Percentiles rank a stretch among this genome's conserved stretches.
Conservation (phyloP, 2,113 vertebrate species). For the Picathartes gymnocephalus region DNA sequence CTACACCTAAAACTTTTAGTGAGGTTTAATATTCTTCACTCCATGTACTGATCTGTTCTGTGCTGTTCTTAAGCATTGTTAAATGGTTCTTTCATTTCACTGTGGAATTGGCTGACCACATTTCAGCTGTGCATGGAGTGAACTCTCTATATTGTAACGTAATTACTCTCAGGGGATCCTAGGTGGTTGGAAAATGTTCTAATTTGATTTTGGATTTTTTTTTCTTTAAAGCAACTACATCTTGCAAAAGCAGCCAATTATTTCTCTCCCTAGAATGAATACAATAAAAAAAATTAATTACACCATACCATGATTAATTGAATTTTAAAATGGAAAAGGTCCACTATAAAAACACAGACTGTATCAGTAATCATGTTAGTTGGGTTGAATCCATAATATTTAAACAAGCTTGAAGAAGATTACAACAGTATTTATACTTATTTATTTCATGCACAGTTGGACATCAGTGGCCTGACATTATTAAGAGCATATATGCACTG, state of each 20-base stretch:
- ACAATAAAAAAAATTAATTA: not conserved
- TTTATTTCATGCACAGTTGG: not conserved
- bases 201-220: not conserved
- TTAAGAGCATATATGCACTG: not conserved
- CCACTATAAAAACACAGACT: not conserved
- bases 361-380: not conserved
- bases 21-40: constrained; percentile 9
- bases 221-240: not conserved
- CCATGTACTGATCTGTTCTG: not conserved
- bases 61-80: not conserved
- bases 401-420: not conserved
- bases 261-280: not conserved
- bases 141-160: not conserved
- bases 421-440: not conserved
- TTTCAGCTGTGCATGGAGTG: not conserved
- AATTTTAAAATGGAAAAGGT: not conserved
- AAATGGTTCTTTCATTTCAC: not conserved
- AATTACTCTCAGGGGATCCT: not conserved
- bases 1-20: not conserved
- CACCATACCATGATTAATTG: not conserved
- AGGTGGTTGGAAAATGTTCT: not conserved
- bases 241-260: not conserved
- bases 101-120: not conserved
- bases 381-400: not conserved
- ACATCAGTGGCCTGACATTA: not conserved